Evolutionary conservation across 1,140 invertebrate genomes (phyloP), one percentile per base, ranked within the genome.

Genomic region (Drosophila carrolli): DNA sequence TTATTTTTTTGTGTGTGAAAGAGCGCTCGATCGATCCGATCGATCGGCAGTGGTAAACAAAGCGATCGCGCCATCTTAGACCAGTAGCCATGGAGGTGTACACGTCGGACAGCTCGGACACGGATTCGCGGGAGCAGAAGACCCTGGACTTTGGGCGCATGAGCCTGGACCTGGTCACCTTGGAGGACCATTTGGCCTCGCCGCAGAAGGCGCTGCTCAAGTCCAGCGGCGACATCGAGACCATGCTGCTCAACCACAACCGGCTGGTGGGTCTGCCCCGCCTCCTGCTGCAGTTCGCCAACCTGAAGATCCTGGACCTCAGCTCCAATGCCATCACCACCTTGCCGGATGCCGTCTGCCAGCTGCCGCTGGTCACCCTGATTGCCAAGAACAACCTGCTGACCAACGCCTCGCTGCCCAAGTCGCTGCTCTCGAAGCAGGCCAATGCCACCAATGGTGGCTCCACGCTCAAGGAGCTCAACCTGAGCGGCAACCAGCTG

Each of bases 401-500:
- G 8, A 95, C 94, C 1, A 96, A 97, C 75, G 94, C 96, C 50
- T 96, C 96, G 5, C 93, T 99, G 62, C 97, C 98, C 0, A 99
- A 99, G 93, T 95, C 95, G 66, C 46, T 91, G 51, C 68, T 83
- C 27, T 55, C 60, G 47, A 92, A 89, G 37, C 94, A 93, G 32
- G 16, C 29, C 7, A 50, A 32, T 14, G 73, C 35, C 8, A 4
- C 9, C 38, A 16, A 14, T 32, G 63, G 43, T 0, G 35, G 73
- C 13, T 1, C 32, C 48, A 32, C 8, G 13, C 92, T 99, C 0
- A 95, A 95, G 86, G 97, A 98, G 91, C 88, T 99, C 1, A 99
- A 99, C 93, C 93, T 99, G 13, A 98, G 97, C 93, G 98, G 98
- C 13, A 99, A 99, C 93, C 93, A 94, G 38, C 93, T 99, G 32